phyloP scores from a whole-genome alignment of 2,113 vertebrate genomes.

The Dromiciops gliroides region DNA sequence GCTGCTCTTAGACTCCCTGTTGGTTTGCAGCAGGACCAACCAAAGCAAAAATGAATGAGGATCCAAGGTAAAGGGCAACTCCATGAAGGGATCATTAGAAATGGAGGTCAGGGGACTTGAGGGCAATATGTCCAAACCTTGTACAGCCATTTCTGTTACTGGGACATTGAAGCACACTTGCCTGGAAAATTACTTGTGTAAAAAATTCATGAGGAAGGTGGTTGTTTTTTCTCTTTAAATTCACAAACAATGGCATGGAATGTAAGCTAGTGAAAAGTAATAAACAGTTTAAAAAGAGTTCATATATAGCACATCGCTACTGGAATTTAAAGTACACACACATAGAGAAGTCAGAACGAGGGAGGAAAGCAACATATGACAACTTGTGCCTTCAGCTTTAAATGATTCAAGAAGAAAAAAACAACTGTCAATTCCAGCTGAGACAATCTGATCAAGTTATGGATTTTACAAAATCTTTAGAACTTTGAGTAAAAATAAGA shows the following conservation, averaged over 20 bases:
- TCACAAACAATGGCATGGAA: neutral
- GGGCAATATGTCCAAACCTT: neutral
- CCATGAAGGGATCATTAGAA: constrained; percentile 30
- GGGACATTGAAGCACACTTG: constrained; percentile 3
- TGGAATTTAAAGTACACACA: neutral
- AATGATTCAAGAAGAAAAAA: constrained; percentile 24
- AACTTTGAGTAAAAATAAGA: constrained; percentile 26
- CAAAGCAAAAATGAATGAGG: neutral
- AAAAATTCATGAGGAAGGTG: constrained; percentile 41
- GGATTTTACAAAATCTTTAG: constrained; percentile 18
- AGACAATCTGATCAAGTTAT: constrained; percentile 24
- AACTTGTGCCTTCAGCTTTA: neutral
- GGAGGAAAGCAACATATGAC: constrained; percentile 8
- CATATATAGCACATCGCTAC: neutral
- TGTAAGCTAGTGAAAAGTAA: neutral
- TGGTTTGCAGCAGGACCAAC: neutral
- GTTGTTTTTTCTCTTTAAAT: constrained; percentile 11
- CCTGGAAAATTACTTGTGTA: constrained; percentile 46
- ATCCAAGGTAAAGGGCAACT: constrained; percentile 42
- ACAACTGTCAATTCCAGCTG: neutral
- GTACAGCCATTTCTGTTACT: constrained; percentile 13
- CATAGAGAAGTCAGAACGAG: constrained; percentile 6
- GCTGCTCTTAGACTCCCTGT: neutral
- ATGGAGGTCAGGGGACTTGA: constrained; percentile 3
- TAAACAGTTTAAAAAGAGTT: neutral